A percentile compares a stretch with the other conserved stretches of the same genome.
These are phyloP conservation scores for Ormyrus pomaceus DNA, from an alignment of 2,888 invertebrate species.

Conservation along the genomic window DNA sequence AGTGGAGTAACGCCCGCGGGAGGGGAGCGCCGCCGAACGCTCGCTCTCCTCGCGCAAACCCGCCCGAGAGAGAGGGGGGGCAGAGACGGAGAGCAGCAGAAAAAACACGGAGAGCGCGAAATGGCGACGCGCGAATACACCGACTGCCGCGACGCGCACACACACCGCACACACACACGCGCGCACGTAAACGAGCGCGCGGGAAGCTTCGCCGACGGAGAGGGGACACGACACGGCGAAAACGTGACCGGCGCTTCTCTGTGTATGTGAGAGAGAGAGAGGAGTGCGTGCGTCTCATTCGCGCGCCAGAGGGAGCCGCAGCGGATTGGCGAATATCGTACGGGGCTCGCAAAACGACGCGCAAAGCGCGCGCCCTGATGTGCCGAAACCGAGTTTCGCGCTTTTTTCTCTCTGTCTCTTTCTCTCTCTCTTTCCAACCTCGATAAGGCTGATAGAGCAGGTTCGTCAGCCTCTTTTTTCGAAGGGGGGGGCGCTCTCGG, in stretches of 20 bases:
- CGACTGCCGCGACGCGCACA: neutral
- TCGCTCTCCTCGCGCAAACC: conserved; percentile 24
- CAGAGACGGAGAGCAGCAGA: neutral
- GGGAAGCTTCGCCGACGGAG: conserved; percentile 26
- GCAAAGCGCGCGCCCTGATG: conserved; percentile 77
- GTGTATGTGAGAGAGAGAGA: neutral
- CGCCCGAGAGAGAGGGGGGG: neutral
- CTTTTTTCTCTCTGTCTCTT: no score
- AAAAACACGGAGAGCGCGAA: conserved; percentile 33
- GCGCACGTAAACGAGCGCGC: neutral
- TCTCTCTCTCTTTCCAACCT: no score
- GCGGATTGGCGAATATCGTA: conserved; percentile 67
- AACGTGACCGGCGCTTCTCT: conserved; percentile 35
- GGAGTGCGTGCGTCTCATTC: no score
- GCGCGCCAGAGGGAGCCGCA: conserved; percentile 70
- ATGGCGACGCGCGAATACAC: conserved; percentile 49
- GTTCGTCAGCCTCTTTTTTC: no score
- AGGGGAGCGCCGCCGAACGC: conserved; percentile 1
- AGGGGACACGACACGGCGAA: conserved; percentile 4
- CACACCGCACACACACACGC: neutral
- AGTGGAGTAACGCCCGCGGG: neutral
- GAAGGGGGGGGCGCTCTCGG: no score
- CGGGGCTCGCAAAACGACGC: conserved; percentile 89
- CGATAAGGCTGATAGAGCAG: no score
- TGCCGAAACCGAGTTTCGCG: neutral